phyloP scores from a whole-genome alignment of 2,113 vertebrate genomes.

The Mesitornis unicolor region DNA sequence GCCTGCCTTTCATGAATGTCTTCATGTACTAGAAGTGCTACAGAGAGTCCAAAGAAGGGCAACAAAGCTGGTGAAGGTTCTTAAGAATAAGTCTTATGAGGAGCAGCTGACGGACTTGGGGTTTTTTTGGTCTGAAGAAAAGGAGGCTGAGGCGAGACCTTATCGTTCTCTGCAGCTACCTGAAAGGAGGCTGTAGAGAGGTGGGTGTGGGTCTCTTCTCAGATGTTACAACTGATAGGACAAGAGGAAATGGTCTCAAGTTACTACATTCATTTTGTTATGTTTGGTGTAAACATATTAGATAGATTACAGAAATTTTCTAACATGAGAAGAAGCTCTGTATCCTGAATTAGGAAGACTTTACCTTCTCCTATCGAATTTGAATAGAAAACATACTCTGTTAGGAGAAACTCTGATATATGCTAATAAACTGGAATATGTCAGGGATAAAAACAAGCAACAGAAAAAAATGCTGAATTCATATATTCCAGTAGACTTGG shows the following conservation, averaged over 20 bases:
- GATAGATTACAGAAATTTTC: neutral
- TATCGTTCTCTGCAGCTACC: no score
- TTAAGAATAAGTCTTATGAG: no score
- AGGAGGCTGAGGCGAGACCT: no score
- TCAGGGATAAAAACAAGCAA: neutral
- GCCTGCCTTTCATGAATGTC: neutral
- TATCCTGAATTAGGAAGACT: neutral
- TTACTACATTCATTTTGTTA: no score
- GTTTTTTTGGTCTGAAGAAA: no score
- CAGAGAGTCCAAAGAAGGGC: no score
- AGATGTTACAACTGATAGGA: no score
- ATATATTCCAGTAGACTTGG: slow-evolving; percentile 1
- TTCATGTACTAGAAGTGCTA: neutral
- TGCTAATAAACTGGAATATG: neutral
- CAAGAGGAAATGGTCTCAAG: no score
- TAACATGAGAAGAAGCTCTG: neutral
- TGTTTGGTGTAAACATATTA: neutral
- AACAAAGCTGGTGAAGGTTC: no score
- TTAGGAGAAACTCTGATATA: neutral
- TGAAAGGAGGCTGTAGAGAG: no score
- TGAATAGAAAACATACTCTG: neutral
- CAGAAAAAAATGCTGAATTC: slow-evolving; percentile 29
- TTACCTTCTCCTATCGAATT: neutral
- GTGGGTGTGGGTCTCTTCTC: no score
- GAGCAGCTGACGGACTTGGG: no score